Conservation (phyloP, 2,888 invertebrate species). For the Plagiodera versicolora region DNA sequence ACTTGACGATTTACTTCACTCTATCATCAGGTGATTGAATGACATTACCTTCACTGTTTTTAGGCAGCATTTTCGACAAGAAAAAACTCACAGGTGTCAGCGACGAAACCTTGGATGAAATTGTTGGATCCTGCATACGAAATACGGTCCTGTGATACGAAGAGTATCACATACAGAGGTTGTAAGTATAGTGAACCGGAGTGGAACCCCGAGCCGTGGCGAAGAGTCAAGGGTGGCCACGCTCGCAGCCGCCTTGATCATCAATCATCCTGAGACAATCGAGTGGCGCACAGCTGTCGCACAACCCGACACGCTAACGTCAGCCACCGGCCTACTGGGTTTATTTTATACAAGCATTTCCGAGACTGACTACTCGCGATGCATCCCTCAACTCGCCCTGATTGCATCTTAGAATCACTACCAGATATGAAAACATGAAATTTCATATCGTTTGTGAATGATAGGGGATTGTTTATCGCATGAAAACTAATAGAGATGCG, state of each 20-base stretch:
- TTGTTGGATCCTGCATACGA: neutral
- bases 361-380: conserved; percentile 11
- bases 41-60: too few relatives aligned
- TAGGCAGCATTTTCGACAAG: too few relatives aligned
- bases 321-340: conserved; percentile 39
- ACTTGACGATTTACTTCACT: too few relatives aligned
- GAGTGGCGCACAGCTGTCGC: conserved; percentile 64
- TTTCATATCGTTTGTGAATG: too few relatives aligned
- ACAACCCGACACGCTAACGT: conserved; percentile 44
- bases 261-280: conserved; percentile 66
- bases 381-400: conserved; percentile 12
- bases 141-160: conserved; percentile 15
- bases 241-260: conserved; percentile 58
- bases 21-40: too few relatives aligned
- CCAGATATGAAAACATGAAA: too few relatives aligned
- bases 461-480: too few relatives aligned
- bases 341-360: conserved; percentile 49
- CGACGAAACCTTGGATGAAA: too few relatives aligned
- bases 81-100: too few relatives aligned
- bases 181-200: conserved; percentile 45
- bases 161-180: conserved; percentile 32
- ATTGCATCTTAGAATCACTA: neutral
- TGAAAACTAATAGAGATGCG: too few relatives aligned
- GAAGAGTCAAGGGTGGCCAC: conserved; percentile 51
- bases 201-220: conserved; percentile 46